Evolutionary conservation across 1,140 invertebrate genomes (phyloP), one percentile per base, ranked within the genome.

Genomic region (Oreohelix idahoensis): DNA sequence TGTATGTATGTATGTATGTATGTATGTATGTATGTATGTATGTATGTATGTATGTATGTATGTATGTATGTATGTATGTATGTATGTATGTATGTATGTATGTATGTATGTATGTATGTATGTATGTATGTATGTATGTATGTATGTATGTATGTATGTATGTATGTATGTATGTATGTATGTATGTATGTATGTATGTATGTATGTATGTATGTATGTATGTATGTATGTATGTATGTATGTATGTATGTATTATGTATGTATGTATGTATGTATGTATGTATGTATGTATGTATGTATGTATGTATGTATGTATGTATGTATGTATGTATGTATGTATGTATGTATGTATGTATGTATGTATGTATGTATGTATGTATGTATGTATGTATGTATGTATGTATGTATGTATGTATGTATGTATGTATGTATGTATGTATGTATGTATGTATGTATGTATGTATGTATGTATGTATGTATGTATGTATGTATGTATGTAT

Each of bases 81-180:
- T 49, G 17, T 17, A 49, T 49, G 17, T 17, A 49, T 49, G 17
- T 17, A 49, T 49, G 17, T 17, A 49, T 49, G 17, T 17, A 49
- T 49, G 17, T 17, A 49, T 49, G 17, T 17, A 49, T 49, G 17
- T 17, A 49, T 49, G 17, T 17, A 49, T 49, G 17, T 17, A 49
- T 49, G 17, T 17, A 49, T 49, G 17, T 17, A 49, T 49, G 17
- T 17, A 49, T 49, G 17, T 17, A 49, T 49, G 17, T 17, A 49
- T 49, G 17, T 17, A 49, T 49, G 17, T 17, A 49, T 49, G 17
- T 17, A 49, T 49, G 35, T 26, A 73, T 73, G 35, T 26, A 73
- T 73, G 35, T 26, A 73, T 73, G 35, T 32, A 73, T 73, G 71
- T 42, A 81, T 70, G 71, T 42, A 81, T 70, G 71, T n/a, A 81